Base-by-base conservation (phyloP, 2,113 vertebrate species). In the Platichthys stellatus region DNA sequence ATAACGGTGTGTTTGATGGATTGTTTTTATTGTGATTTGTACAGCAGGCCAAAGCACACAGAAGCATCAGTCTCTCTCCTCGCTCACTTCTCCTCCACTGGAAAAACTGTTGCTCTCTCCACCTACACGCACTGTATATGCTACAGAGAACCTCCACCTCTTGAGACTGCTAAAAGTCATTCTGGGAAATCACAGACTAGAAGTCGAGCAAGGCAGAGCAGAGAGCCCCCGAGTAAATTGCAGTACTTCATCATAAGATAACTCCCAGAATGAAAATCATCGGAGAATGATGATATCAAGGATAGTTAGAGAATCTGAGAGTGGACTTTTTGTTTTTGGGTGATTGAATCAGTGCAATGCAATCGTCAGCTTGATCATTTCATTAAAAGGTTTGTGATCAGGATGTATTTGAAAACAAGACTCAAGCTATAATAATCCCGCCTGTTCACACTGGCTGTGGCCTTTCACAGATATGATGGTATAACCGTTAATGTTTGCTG, bases 181-280 rank as follows among this genome's bases (percentile, higher is more conserved):
- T 54, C 68, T 79, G 76, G 74, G 79, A 88, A 86, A 86, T 86
- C 74, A 74, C 66, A 53, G 81, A 47, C 58, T 6, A 35, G 43
- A 66, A 81, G 83, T 84, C 13, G 28, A 71, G 28, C 64, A 43
- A 31, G 53, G 57, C 49, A n/a, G 47, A 21, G n/a, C 7, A 11
- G 49, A 51, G 59, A 38, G 54, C 13, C 21, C 15, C 40, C 63
- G 51, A 60, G 57, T 74, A 71, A 80, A 78, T 62, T 69, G 67
- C 58, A 17, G 54, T 14, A 0, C 7, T 82, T 82, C 43, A 84
- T 82, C 78, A 75, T 26, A 24, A 65, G 53, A 43, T 63, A 76
- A 64, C n/a, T 68, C 26, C 38, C 74, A 24, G 47, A 77, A 72
- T 74, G 49, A 80, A 63, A 67, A 63, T 58, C 4, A 69, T 61